These are phyloP conservation scores for Ischnus inquisitorius DNA, from an alignment of 2,888 invertebrate genomes.

Conservation along the genomic window DNA sequence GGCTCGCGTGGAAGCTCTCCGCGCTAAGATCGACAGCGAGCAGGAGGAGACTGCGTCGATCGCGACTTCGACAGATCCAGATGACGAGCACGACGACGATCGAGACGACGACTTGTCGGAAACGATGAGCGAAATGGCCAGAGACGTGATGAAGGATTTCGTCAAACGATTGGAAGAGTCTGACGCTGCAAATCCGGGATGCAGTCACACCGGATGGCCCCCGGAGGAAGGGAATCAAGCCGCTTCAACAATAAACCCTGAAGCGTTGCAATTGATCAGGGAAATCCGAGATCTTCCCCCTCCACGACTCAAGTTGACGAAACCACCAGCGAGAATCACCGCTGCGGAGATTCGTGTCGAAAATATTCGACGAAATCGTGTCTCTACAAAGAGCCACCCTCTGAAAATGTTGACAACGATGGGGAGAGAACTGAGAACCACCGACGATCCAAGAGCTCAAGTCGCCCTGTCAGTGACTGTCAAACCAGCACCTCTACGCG, in stretches of 20 bases:
- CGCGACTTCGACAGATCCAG: not conserved
- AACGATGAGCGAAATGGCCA: not conserved
- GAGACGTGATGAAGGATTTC: no score
- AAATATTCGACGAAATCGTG: not conserved
- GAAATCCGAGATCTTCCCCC: constrained; percentile 37
- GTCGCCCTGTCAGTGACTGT: constrained; percentile 51
- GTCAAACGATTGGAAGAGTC: no score
- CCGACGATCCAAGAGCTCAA: constrained; percentile 33
- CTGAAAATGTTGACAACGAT: not conserved
- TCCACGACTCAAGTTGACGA: constrained; percentile 32
- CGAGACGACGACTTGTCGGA: not conserved
- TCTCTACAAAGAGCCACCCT: not conserved
- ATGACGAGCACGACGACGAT: not conserved
- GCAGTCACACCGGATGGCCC: no score
- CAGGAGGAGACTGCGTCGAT: not conserved
- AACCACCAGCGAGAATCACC: constrained; percentile 22
- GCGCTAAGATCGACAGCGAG: no score
- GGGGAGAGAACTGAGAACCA: not conserved
- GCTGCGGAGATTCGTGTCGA: not conserved
- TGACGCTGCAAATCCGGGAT: no score
- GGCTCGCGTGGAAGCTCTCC: not conserved
- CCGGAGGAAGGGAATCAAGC: no score
- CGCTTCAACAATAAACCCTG: not conserved
- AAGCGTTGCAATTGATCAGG: constrained; percentile 3
- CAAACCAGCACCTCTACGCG: not conserved